Base-by-base conservation (phyloP, 1,140 invertebrate genomes). In the Battus philenor region DNA sequence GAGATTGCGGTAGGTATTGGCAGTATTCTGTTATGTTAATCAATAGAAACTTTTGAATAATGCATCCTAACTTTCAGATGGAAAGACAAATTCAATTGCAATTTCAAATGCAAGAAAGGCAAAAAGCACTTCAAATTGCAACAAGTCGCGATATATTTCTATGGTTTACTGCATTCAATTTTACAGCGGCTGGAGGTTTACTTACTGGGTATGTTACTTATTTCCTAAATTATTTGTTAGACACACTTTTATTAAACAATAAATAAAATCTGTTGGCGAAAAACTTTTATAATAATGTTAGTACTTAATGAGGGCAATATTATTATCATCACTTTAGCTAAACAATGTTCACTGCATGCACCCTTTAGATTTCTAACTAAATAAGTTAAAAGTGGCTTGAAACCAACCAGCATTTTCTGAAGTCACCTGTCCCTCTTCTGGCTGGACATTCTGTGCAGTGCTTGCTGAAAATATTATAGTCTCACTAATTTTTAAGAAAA, bases 31-130 rank as follows among this genome's bases (percentile, higher is more conserved):
- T 27, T 27, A 5, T 39, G 29, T 47, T 45, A 26, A 6, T 18
- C 6, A 18, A 6, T 31, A 39, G 4, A 31, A 39, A 1, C 10
- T 12, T 44, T 13, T 26, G 22, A 33, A 44, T 47, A 44, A 26
- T 53, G 30, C 46, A 32, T 43, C 41, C 49, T n/a, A n/a, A n/a
- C n/a, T 61, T 54, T 41, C 45, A 78, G 68, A 77, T 76, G 63
- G 76, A 84, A 43, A 66, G 71, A 36, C 93, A 94, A 82, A 91
- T 95, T 54, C 92, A 94, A 64, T 89, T 94, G 88, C 91, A 92
- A 68, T 93, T 93, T 81, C 91, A 93, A 71, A 90, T 94, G 85
- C 87, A 92, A 58, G 91, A 94, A 74, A 78, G 92, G 45, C 88
- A 92, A 74, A 87, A 90, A 69, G 93, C 93, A 0, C 77, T 92